A percentile compares a stretch with the other conserved stretches of the same genome.
Conservation (phyloP, 2,888 invertebrate species). For the Agelastica alni region DNA sequence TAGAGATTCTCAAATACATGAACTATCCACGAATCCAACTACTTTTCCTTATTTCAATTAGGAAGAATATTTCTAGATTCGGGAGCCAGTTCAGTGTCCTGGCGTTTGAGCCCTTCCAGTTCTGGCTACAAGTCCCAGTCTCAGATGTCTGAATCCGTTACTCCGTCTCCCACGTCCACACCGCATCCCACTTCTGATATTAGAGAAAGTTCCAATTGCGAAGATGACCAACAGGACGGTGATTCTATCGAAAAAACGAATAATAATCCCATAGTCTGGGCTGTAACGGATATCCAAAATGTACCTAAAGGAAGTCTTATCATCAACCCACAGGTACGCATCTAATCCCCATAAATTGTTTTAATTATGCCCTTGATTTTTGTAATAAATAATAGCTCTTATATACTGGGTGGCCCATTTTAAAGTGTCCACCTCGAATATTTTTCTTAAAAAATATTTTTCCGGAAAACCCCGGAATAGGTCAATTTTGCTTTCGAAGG, state of each 20-base stretch:
- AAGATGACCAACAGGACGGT: constrained; percentile 37
- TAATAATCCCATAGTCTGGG: constrained; percentile 72
- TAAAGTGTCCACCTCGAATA: background rate
- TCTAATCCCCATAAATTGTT: no score
- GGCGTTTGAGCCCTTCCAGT: constrained; percentile 74
- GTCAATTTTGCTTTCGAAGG: no score
- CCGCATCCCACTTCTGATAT: constrained; percentile 47
- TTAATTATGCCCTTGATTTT: background rate
- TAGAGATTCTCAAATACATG: no score
- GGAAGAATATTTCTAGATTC: constrained; percentile 57
- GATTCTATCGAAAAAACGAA: constrained; percentile 2
- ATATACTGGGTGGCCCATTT: background rate
- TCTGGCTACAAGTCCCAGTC: constrained; percentile 79
- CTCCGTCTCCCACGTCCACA: constrained; percentile 73
- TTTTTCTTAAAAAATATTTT: background rate
- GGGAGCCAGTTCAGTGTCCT: constrained; percentile 63
- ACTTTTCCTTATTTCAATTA: constrained; percentile 16
- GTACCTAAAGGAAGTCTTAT: constrained; percentile 88
- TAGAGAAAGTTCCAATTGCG: constrained; percentile 43
- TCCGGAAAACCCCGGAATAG: background rate
- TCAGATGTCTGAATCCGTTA: constrained; percentile 75
- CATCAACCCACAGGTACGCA: constrained; percentile 82
- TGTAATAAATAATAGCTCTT: no score
- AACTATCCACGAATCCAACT: constrained; percentile 3
- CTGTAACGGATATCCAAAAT: constrained; percentile 81